Evolutionary conservation across 2,888 invertebrate species (phyloP).

Genomic region (Sussaba pulchella): DNA sequence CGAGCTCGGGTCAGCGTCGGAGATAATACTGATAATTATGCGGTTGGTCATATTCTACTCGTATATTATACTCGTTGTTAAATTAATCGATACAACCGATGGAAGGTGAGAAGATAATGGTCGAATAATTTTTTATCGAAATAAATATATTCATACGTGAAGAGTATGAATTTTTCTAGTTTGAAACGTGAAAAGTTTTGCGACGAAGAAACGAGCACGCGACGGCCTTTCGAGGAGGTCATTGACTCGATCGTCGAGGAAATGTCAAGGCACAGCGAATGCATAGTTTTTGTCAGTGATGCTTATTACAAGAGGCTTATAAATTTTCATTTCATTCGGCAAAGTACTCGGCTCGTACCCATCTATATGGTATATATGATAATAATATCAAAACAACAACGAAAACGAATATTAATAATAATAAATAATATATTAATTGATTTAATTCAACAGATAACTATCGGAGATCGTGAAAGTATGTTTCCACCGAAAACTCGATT

Average conservation of each 20-base stretch:
- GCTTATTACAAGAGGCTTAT: slow-evolving; percentile 74
- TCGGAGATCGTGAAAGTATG: slow-evolving; percentile 79
- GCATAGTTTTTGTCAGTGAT: slow-evolving; percentile 79
- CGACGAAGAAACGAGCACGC: slow-evolving; percentile 27
- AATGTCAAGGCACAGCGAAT: slow-evolving; percentile 73
- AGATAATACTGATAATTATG: too few species aligned
- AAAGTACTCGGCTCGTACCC: slow-evolving; percentile 61
- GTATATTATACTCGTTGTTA: slow-evolving; percentile 14
- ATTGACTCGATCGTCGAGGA: slow-evolving; percentile 75
- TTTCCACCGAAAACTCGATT: slow-evolving; percentile 72
- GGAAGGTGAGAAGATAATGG: slow-evolving; percentile 42
- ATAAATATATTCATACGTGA: background rate
- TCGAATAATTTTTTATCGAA: background rate
- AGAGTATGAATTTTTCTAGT: slow-evolving; percentile 54
- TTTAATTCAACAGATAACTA: slow-evolving; percentile 70
- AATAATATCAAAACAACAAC: background rate
- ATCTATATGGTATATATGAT: slow-evolving; percentile 73
- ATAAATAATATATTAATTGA: slow-evolving; percentile 8
- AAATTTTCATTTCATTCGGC: slow-evolving; percentile 65
- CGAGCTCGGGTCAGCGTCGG: too few species aligned
- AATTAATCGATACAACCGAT: slow-evolving; percentile 15
- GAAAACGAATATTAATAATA: background rate
- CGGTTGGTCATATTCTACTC: background rate
- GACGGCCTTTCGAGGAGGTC: slow-evolving; percentile 71
- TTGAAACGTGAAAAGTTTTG: slow-evolving; percentile 43